These are phyloP conservation scores for Molothrus ater DNA, from an alignment of 2,797 vertebrate genomes.

Conservation along the genomic window DNA sequence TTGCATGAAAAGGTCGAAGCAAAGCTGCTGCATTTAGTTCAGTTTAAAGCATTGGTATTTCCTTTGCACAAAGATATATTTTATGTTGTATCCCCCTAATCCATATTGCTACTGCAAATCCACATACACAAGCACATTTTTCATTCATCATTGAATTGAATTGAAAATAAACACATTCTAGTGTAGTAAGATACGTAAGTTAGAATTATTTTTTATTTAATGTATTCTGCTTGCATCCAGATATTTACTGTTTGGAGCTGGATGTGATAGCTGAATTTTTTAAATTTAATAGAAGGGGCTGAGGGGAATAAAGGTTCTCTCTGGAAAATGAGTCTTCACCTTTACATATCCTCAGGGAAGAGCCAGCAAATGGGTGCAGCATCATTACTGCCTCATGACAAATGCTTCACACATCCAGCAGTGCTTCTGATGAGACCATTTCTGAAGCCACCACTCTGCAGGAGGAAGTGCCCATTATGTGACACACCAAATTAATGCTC, in stretches of 20 bases:
- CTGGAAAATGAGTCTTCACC: neutral
- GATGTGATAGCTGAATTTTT: neutral
- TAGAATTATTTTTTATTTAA: neutral
- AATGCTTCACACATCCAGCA: neutral
- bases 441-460: neutral
- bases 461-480: neutral
- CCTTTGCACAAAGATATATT: neutral
- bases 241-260: neutral
- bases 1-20: neutral
- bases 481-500: conserved; percentile 6
- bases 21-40: neutral
- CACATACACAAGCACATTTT: neutral
- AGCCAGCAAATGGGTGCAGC: neutral
- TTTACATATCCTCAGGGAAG: neutral
- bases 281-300: neutral
- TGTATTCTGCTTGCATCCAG: neutral
- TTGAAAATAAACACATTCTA: neutral
- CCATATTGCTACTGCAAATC: neutral
- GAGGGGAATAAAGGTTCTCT: neutral
- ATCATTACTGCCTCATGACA: neutral
- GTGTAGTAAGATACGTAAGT: neutral
- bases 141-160: neutral
- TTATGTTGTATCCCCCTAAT: neutral
- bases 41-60: neutral
- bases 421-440: neutral